These are phyloP conservation scores for Tiaroga cobitis DNA, from an alignment of 2,797 vertebrate genomes.

Conservation along the genomic window DNA sequence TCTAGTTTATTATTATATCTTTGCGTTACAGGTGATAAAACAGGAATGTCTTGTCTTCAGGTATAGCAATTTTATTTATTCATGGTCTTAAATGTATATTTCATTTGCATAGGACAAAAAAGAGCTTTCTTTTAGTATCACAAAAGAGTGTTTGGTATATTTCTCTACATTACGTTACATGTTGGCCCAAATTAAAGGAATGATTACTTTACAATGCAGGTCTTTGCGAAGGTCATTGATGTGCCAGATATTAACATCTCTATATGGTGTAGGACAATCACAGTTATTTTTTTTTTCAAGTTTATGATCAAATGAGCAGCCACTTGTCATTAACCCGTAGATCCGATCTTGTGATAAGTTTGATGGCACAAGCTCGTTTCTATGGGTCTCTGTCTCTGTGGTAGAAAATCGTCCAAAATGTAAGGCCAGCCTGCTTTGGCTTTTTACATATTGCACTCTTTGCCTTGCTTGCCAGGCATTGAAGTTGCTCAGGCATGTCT, in stretches of 20 bases:
- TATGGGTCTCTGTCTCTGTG: slow-evolving; percentile 99
- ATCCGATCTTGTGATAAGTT: slow-evolving; percentile 99
- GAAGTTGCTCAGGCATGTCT: slow-evolving; percentile 31
- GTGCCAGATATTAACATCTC: background rate
- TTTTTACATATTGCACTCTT: background rate
- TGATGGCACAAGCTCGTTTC: slow-evolving; percentile 96
- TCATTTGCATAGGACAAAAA: background rate
- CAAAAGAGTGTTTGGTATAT: background rate
- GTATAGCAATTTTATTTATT: background rate
- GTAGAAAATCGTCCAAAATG: slow-evolving; percentile 66
- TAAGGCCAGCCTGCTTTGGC: background rate
- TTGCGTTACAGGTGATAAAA: background rate
- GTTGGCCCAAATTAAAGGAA: background rate
- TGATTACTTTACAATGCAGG: background rate
- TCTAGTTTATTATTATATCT: background rate
- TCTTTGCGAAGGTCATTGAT: background rate
- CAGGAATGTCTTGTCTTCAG: background rate
- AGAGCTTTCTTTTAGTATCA: background rate
- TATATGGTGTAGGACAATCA: background rate
- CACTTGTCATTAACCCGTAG: slow-evolving; percentile 99
- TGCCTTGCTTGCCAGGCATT: background rate
- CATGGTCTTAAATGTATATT: background rate
- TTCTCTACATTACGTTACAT: background rate
- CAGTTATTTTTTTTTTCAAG: background rate
- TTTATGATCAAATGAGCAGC: slow-evolving; percentile 65